Conservation (phyloP, 2,888 invertebrate genomes). For the Pachycephus smyrnensis region DNA sequence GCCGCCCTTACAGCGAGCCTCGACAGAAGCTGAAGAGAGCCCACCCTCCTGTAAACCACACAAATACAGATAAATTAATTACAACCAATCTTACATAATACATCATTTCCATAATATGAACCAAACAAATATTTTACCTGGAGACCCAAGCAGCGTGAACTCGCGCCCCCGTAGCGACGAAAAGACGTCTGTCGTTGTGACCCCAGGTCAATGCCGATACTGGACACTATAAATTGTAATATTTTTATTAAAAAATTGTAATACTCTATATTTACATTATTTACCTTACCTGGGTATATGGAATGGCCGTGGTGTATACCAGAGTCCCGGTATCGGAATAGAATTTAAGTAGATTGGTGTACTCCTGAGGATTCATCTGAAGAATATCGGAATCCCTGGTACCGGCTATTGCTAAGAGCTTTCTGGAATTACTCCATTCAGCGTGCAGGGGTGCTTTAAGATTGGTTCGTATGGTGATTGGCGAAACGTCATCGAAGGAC, state of each 20-base stretch:
- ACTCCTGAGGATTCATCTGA: constrained; percentile 69
- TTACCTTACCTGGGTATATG: constrained; percentile 76
- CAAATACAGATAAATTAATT: not conserved
- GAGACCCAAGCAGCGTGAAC: constrained; percentile 96
- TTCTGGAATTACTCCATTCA: constrained; percentile 97
- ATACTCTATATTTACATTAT: not conserved
- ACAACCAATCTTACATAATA: not conserved
- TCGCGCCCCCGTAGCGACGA: constrained; percentile 91
- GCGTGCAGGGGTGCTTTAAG: constrained; percentile 85
- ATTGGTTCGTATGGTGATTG: constrained; percentile 86
- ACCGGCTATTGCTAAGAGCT: constrained; percentile 92
- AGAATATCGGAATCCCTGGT: constrained; percentile 68
- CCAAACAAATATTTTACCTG: constrained; percentile 52
- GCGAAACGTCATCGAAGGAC: constrained; percentile 94
- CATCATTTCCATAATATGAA: not conserved
- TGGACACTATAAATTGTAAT: constrained; percentile 72
- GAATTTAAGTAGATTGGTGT: constrained; percentile 88
- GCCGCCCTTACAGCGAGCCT: constrained; percentile 84
- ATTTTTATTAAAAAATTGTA: no score
- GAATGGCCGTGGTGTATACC: constrained; percentile 83
- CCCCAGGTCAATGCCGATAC: constrained; percentile 98
- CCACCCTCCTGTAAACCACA: constrained; percentile 75
- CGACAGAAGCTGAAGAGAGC: constrained; percentile 90
- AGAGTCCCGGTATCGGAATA: constrained; percentile 88
- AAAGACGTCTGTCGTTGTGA: constrained; percentile 95